A percentile compares a stretch with the other conserved stretches of the same genome.
These are phyloP conservation scores for Rhipidura dahli DNA, from an alignment of 2,113 vertebrate genomes.

Conservation along the genomic window DNA sequence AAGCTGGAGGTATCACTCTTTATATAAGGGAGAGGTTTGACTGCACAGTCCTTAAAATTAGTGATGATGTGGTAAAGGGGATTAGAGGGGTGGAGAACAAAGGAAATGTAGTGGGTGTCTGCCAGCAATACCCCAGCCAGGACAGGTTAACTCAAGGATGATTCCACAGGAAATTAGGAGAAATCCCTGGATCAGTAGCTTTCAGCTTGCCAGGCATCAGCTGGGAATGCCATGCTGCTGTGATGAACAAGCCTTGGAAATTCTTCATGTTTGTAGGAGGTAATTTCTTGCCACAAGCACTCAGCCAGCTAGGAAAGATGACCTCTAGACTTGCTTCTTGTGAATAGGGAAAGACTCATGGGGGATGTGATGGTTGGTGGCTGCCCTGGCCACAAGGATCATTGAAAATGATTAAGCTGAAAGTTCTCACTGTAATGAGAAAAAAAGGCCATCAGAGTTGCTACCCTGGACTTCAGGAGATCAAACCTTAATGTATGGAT, in stretches of 20 bases:
- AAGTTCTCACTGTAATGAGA: not conserved
- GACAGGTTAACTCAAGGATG: not conserved
- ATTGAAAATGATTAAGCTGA: not conserved
- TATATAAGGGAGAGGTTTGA: not conserved
- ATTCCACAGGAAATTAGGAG: not conserved
- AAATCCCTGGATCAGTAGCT: not conserved
- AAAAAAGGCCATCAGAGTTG: not conserved
- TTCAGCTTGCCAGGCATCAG: not conserved
- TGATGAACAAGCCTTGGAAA: not conserved
- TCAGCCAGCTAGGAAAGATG: not conserved
- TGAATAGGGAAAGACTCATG: not conserved
- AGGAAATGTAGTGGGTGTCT: not conserved
- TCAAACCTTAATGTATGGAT: not conserved
- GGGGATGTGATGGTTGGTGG: not conserved
- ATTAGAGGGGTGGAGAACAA: not conserved
- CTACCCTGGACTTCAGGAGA: not conserved
- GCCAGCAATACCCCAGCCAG: not conserved
- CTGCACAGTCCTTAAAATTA: not conserved
- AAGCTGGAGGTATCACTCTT: not conserved
- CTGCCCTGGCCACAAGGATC: not conserved
- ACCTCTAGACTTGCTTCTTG: not conserved
- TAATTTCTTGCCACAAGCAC: not conserved
- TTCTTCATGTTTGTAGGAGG: not conserved
- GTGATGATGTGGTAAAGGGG: not conserved
- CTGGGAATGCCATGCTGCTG: not conserved